A percentile compares a stretch with the other conserved stretches of the same genome.
Conservation (phyloP, 2,113 vertebrate species). For the Empidonax traillii region DNA sequence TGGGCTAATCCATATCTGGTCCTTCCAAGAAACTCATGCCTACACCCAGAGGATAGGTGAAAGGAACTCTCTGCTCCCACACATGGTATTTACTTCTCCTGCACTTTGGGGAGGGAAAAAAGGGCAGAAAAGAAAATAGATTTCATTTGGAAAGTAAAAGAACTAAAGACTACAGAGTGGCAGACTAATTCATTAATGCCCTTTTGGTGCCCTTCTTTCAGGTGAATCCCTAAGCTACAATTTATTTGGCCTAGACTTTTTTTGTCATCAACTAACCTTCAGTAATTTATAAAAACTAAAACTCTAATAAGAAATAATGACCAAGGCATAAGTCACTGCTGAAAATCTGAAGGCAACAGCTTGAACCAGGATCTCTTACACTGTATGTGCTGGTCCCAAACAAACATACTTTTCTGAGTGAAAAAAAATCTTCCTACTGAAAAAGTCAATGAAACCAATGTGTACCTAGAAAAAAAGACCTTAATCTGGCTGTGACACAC, state of each 20-base stretch:
- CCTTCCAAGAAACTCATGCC: neutral
- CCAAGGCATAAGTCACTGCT: neutral
- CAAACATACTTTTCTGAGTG: neutral
- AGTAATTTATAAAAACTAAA: neutral
- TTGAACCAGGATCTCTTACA: neutral
- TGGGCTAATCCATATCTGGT: neutral
- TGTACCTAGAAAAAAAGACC: neutral
- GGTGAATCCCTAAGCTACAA: neutral
- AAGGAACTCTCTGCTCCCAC: neutral
- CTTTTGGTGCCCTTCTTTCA: neutral
- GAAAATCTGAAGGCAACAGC: neutral
- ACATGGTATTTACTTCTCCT: neutral
- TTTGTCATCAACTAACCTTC: neutral
- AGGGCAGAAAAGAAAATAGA: rapidly evolving
- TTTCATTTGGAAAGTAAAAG: neutral
- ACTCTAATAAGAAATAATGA: neutral
- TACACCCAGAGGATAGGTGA: neutral
- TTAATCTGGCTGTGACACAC: neutral
- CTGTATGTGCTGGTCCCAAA: neutral
- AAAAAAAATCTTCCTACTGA: neutral
- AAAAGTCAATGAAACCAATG: neutral
- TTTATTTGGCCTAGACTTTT: neutral
- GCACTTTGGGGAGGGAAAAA: neutral
- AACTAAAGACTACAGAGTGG: neutral
- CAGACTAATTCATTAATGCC: neutral